Conservation (phyloP, 2,797 vertebrate genomes). For the Parambassis ranga region DNA sequence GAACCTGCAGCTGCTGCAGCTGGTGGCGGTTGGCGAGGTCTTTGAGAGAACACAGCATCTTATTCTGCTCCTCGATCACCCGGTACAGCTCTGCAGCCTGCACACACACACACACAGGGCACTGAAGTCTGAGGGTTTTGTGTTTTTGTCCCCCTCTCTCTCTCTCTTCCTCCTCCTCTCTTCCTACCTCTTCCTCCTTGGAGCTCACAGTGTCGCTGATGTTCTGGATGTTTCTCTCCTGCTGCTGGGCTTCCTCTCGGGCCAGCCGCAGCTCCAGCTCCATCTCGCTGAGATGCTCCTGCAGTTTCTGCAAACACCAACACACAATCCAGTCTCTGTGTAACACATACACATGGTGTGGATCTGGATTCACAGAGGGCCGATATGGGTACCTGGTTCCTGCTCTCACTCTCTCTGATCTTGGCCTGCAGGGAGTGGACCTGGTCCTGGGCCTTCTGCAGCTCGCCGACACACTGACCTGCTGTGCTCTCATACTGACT, state of each 20-base stretch:
- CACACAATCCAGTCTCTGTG: no score
- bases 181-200: conserved; percentile 87
- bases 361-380: no score
- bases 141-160: not conserved
- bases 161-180: not conserved
- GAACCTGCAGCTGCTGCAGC: conserved; percentile 84
- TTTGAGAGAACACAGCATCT: conserved; percentile 84
- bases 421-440: conserved; percentile 80
- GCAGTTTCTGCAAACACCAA: conserved; percentile 80
- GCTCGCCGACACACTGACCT: conserved; percentile 68
- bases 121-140: not conserved
- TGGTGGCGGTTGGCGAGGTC: conserved; percentile 81
- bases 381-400: conserved; percentile 92
- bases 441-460: conserved; percentile 79
- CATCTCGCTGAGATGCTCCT: conserved; percentile 84
- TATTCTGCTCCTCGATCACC: conserved; percentile 86
- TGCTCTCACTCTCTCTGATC: conserved; percentile 80
- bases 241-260: conserved; percentile 82
- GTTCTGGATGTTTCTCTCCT: conserved; percentile 84
- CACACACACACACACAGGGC: conserved; percentile 1
- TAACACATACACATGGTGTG: not conserved
- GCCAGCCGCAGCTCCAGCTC: conserved; percentile 81
- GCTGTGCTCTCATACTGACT: conserved; percentile 65
- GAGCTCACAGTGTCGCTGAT: conserved; percentile 81
- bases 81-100: conserved; percentile 86